Base-by-base conservation (phyloP, 1,140 invertebrate genomes). In the Arion vulgaris region DNA sequence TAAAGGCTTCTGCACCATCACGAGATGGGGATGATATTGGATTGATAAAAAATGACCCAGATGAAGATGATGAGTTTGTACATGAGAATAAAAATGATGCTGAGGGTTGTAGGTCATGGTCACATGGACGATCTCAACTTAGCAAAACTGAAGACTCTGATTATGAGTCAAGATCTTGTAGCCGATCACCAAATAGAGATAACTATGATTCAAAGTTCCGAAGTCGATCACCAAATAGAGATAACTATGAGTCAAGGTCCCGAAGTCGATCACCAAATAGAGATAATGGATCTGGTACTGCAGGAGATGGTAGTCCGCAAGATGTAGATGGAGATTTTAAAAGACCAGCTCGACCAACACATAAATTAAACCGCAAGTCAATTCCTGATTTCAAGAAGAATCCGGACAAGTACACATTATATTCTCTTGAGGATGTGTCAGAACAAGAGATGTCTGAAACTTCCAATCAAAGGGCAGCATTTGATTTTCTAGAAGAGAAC, bases 381-480 rank as follows among this genome's bases (percentile, higher is more conserved):
- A 81, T 83, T 32, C 88, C 88, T 36, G 86, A 89, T 72, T 87
- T 84, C 76, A 84, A 82, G 49, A 77, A 83, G 39, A 73, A 86
- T 45, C 89, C 89, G n/a, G 80, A 87, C n/a, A 86, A 84, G 53
- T 90, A 86, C 85, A 90, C 85, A 0, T 83, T 84, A 36, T 90
- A 90, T 75, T 80, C 83, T 32, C 62, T 90, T n/a, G 84, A 84
- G 28, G 88, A 90, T 85, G 86, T 89, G 28, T 38, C 41, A 11
- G 80, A 72, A 39, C 79, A 85, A 17, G 84, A 86, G 19, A 68
- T 90, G 78, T 83, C 84, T 17, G 86, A 90, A 28, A 51, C 57
- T 26, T 80, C 86, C 0, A 90, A 90, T 74, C 80, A 79, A 26
- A 49, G 71, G 53, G 89, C 88, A 79, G 89, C 89, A 41, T 84